Evolutionary conservation across 2,888 invertebrate genomes (phyloP).

Genomic region (Carabus problematicus): DNA sequence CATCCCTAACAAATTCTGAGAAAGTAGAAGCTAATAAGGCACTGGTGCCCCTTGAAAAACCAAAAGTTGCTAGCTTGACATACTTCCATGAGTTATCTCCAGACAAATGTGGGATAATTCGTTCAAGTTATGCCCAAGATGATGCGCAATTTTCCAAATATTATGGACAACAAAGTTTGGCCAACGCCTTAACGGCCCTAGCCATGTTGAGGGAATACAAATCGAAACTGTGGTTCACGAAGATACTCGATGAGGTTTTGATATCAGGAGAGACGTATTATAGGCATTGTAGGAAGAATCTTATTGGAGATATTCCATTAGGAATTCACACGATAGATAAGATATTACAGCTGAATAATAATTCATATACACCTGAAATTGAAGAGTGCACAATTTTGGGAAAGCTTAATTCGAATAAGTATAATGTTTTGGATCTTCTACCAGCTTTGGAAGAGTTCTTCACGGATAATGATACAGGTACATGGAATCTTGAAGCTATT

Average conservation of each 20-base stretch:
- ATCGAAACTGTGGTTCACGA: conserved; percentile 56
- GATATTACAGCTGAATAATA: conserved; percentile 50
- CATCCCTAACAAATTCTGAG: conserved; percentile 8
- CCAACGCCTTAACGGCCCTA: conserved; percentile 56
- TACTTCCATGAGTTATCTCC: conserved; percentile 49
- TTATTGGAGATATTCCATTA: conserved; percentile 39
- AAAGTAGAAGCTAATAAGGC: neutral
- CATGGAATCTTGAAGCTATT: neutral
- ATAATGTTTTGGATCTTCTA: conserved; percentile 53
- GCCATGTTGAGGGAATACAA: conserved; percentile 55
- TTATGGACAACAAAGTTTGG: conserved; percentile 53
- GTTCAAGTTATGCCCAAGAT: conserved; percentile 55
- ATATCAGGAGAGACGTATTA: conserved; percentile 55
- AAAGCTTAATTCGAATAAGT: conserved; percentile 51
- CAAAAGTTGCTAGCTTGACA: conserved; percentile 33
- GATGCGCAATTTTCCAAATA: conserved; percentile 53
- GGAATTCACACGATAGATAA: conserved; percentile 47
- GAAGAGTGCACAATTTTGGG: conserved; percentile 55
- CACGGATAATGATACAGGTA: conserved; percentile 39
- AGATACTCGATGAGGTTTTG: conserved; percentile 55
- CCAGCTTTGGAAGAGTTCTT: conserved; percentile 56
- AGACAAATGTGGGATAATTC: conserved; percentile 53
- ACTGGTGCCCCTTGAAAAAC: conserved; percentile 27
- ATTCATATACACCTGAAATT: conserved; percentile 51
- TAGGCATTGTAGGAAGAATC: conserved; percentile 50